A percentile compares a stretch with the other conserved stretches of the same genome.
These are phyloP conservation scores for Caerostris extrusa DNA, from an alignment of 1,140 invertebrate species.

Conservation along the genomic window DNA sequence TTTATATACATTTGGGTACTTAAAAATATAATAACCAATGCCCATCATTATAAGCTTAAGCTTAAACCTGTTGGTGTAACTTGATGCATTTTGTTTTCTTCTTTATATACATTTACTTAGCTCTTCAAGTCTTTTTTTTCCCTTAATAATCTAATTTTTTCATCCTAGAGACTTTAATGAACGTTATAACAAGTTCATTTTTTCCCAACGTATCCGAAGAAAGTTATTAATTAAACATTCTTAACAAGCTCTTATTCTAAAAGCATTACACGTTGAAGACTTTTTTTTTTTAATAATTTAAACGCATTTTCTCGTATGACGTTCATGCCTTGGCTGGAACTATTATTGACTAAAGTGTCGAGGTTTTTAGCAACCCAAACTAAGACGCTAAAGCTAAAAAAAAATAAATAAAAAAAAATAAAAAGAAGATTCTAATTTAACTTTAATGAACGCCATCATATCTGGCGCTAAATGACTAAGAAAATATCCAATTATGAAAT, in stretches of 20 bases:
- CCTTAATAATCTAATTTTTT: neutral
- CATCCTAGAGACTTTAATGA: conserved; percentile 33
- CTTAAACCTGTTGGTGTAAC: conserved; percentile 32
- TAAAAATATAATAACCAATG: conserved; percentile 1
- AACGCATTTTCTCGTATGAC: conserved; percentile 56
- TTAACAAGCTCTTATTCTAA: conserved; percentile 56
- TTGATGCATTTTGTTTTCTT: neutral
- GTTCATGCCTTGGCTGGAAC: neutral
- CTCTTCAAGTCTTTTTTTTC: neutral
- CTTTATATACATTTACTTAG: conserved; percentile 1
- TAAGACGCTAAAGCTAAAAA: neutral
- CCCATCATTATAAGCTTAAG: conserved; percentile 7
- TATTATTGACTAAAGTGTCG: conserved; percentile 55
- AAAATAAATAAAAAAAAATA: conserved; percentile 45
- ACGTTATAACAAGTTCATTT: conserved; percentile 45
- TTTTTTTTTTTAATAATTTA: conserved; percentile 54
- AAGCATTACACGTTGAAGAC: conserved; percentile 58
- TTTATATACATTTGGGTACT: neutral
- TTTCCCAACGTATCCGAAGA: conserved; percentile 12
- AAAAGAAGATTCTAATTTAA: conserved; percentile 68
- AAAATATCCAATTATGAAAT: conserved; percentile 72
- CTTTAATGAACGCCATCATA: conserved; percentile 71
- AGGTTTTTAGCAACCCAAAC: conserved; percentile 41
- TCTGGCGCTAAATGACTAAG: conserved; percentile 69
- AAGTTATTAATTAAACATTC: conserved; percentile 68